Evolutionary conservation across 2,888 invertebrate genomes (phyloP), one percentile per base, ranked within the genome.

Genomic region (Drosophila cognata): DNA sequence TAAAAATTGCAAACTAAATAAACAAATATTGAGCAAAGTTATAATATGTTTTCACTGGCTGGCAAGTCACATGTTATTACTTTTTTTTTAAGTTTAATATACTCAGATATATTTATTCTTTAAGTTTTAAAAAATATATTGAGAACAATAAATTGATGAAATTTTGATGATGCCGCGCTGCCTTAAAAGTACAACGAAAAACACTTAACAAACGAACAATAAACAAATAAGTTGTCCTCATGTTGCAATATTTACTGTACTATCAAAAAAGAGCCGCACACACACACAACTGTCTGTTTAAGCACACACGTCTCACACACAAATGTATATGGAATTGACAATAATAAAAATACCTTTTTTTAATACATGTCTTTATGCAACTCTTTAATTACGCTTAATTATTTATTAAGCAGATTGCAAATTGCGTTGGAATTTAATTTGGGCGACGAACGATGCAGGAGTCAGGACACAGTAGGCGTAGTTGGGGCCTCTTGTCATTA

Each of bases 321-420:
- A 50, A 61, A 41, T 50, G 55, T 59, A 55, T 31, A 57, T 72
- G 53, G 52, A 65, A 57, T 50, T 61, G 62, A 74, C 50, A 67
- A 72, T 69, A 71, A 71, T 69, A 71, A 77, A 76, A 74, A 76
- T 76, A 84, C 82, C 82, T 80, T 80, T 67, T 46, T 70, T 70
- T 53, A 56, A 56, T 29, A 48, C 73, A 31, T 76, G 63, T 72
- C 46, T 79, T 65, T 66, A 57, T 62, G 56, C 33, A 66, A 72
- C 75, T 70, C 82, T 82, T 81, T 77, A 81, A 82, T 81, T 74
- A 69, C 79, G 71, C 64, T 79, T 82, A 75, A 82, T 84, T 80
- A 79, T 77, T 84, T 82, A 79, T 84, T 84, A 82, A 83, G 73
- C 76, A 76, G 84, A 76, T 81, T 77, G 70, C 36, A 67, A 60